Percentiles rank a stretch among this genome's conserved stretches.
These are phyloP conservation scores for Rhadinocentrus ornatus DNA, from an alignment of 2,797 vertebrate genomes.

Conservation along the genomic window DNA sequence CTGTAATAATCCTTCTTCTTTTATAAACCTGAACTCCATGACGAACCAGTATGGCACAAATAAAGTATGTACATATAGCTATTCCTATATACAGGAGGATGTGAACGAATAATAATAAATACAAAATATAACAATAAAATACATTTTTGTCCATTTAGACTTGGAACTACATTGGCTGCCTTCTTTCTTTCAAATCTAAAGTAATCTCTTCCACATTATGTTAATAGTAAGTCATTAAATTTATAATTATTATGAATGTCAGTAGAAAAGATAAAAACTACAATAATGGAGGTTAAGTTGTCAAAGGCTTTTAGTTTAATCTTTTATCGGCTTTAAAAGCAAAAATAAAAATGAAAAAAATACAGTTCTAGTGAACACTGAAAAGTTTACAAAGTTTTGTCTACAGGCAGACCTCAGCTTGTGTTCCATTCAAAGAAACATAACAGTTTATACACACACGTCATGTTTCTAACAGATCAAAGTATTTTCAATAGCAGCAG, in stretches of 20 bases:
- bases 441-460: not conserved
- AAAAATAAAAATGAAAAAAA: not conserved
- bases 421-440: not conserved
- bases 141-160: not conserved
- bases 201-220: not conserved
- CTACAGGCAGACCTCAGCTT: slow-evolving; percentile 20
- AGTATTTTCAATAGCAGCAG: not conserved
- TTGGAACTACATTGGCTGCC: not conserved
- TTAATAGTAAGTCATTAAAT: not conserved
- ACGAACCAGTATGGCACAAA: slow-evolving; percentile 13
- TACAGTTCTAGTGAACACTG: not conserved
- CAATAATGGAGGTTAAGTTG: not conserved
- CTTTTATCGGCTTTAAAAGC: not conserved
- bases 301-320: not conserved
- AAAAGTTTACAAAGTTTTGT: slow-evolving; percentile 9
- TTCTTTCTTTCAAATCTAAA: not conserved
- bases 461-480: not conserved
- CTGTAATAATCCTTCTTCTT: slow-evolving; percentile 12
- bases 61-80: not conserved
- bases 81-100: not conserved
- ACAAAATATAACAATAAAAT: not conserved
- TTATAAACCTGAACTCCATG: slow-evolving; percentile 4
- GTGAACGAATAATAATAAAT: not conserved
- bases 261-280: not conserved
- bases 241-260: not conserved